phyloP scores from a whole-genome alignment of 2,113 vertebrate genomes.

The Perca flavescens region DNA sequence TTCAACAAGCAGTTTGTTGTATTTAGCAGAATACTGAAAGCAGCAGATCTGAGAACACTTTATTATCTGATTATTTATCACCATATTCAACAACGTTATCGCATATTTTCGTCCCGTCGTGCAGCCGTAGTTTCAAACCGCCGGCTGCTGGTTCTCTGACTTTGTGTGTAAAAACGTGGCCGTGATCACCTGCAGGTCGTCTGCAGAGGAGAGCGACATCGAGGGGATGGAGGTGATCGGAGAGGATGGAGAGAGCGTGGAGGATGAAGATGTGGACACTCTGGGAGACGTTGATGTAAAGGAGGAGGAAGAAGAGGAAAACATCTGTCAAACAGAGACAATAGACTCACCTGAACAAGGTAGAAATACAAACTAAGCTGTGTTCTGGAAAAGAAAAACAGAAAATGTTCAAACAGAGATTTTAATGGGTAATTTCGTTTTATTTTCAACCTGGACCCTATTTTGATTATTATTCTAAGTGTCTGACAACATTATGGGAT shows the following conservation, averaged over 20 bases:
- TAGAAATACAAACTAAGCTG: background rate
- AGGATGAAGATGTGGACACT: slow-evolving; percentile 11
- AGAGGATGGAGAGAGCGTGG: slow-evolving; percentile 64
- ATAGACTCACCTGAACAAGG: slow-evolving; percentile 20
- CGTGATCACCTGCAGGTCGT: slow-evolving; percentile 23
- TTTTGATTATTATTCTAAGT: too few species aligned
- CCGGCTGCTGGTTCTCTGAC: background rate
- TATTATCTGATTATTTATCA: too few species aligned
- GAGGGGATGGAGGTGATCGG: slow-evolving; percentile 80
- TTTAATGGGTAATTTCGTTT: too few species aligned
- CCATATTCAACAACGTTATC: too few species aligned
- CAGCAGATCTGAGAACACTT: too few species aligned
- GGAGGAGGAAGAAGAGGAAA: background rate
- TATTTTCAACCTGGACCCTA: too few species aligned
- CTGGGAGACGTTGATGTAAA: background rate
- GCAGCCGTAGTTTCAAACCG: too few species aligned
- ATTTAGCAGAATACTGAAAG: too few species aligned
- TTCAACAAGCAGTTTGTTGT: too few species aligned
- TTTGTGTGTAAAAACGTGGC: background rate
- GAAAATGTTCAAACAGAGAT: too few species aligned
- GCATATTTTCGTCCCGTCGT: too few species aligned
- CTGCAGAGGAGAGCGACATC: slow-evolving; percentile 72
- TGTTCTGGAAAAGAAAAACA: background rate
- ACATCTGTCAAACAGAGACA: background rate
- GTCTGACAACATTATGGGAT: too few species aligned